Base-by-base conservation (phyloP, 2,888 invertebrate genomes). In the Tetheella fluctuosa region DNA sequence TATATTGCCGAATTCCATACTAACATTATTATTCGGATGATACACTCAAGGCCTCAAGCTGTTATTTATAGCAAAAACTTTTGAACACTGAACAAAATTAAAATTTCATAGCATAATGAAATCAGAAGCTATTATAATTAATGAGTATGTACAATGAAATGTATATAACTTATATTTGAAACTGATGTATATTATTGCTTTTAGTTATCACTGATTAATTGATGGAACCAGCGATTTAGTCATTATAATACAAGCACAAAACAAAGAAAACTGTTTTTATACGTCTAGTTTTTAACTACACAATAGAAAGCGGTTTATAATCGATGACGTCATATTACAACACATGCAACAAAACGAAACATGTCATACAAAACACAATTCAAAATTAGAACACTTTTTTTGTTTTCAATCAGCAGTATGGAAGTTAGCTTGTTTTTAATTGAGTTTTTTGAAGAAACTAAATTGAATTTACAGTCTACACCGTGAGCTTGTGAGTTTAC, bases 31-130 rank as follows among this genome's bases (percentile, higher is more conserved):
- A 63, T 65, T 68, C 73, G 89, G 90, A 86, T 83, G 89, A 85
- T 73, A 85, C 90, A 90, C 90, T 90, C 89, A 65, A 80, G 81
- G 87, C 81, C 79, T 80, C 74, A 84, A 83, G 81, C 83, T 71
- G 74, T 81, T 76, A 78, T 70, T 67, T 73, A 65, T 68, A 74
- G 73, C 73, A 72, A 74, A 68, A 60, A 57, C 59, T 48, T 48
- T 48, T n/a, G 17, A 48, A 48, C 48, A 20, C 48, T 48, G 48
- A 20, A 48, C 48, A 20, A 48, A 48, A n/a, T 48, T n/a, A 7
- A 42, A 42, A 17, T n/a, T 42, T n/a, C 5, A 17, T 17, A 17
- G 7, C 17, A 17, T 42, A 17, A 17, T 42, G 42, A 42, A n/a
- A 42, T n/a, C 17, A 10, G 37, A 39, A 39, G 20, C 48, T 48